Percentiles rank a stretch among this genome's conserved stretches.
Conservation (phyloP, 2,797 vertebrate genomes). For the Cryptoprocta ferox region DNA sequence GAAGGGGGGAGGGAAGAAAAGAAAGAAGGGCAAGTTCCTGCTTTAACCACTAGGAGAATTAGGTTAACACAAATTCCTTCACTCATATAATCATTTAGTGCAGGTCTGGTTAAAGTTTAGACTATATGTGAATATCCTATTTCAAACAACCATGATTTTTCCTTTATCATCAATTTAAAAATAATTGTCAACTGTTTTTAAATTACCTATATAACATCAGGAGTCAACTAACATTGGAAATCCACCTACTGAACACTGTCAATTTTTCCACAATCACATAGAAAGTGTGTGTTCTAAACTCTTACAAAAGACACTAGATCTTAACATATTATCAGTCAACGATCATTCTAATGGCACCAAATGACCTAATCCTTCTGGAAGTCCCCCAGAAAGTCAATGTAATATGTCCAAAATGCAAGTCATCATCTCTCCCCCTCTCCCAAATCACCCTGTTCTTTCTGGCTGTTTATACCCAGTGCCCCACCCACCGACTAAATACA, state of each 20-base stretch:
- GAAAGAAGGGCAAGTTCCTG: background rate
- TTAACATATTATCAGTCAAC: background rate
- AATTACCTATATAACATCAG: background rate
- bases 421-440: background rate
- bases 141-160: background rate
- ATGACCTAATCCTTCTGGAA: background rate
- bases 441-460: background rate
- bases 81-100: background rate
- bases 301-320: background rate
- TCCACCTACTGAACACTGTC: background rate
- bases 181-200: background rate
- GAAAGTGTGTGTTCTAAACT: background rate
- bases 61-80: background rate
- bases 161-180: background rate
- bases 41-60: background rate
- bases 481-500: background rate
- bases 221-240: background rate
- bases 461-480: background rate
- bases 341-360: background rate
- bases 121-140: background rate
- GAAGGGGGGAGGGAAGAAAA: background rate
- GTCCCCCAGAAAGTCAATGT: background rate
- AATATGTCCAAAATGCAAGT: background rate
- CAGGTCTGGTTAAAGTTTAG: background rate
- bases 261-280: constrained; percentile 5